phyloP scores from a whole-genome alignment of 2,797 vertebrate genomes.

The Spea hammondii region DNA sequence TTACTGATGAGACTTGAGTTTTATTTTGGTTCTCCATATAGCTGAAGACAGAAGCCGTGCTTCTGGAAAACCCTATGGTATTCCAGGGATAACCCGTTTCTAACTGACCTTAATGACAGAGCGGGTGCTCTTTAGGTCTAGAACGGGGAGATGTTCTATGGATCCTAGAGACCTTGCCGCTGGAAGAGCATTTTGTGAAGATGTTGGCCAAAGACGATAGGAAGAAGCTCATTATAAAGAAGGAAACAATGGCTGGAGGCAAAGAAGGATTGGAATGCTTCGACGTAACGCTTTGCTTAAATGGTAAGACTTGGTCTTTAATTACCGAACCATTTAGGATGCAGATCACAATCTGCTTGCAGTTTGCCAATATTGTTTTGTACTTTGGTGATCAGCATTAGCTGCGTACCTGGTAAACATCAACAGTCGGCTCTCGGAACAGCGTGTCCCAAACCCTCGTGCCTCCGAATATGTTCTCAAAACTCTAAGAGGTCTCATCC shows the following conservation, averaged over 20 bases:
- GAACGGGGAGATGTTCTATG: constrained; percentile 82
- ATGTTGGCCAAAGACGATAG: constrained; percentile 81
- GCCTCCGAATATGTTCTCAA: too few relatives aligned
- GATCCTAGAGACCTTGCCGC: constrained; percentile 75
- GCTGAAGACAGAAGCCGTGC: constrained; percentile 68
- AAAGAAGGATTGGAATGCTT: constrained; percentile 86
- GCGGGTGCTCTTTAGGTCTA: constrained; percentile 78
- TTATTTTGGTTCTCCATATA: constrained; percentile 68
- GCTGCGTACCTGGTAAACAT: too few relatives aligned
- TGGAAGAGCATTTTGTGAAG: constrained; percentile 82
- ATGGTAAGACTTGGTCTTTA: constrained; percentile 65
- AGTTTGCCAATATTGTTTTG: neutral
- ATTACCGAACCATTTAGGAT: neutral
- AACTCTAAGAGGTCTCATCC: too few relatives aligned
- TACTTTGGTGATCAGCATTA: too few relatives aligned
- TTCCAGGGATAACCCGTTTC: constrained; percentile 80
- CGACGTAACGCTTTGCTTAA: constrained; percentile 74
- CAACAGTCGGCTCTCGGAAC: too few relatives aligned
- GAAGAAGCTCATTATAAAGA: constrained; percentile 82
- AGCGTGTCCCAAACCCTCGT: too few relatives aligned
- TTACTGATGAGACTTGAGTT: too few relatives aligned
- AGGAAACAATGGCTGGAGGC: constrained; percentile 84
- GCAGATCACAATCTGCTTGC: neutral
- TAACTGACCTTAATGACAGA: constrained; percentile 62
- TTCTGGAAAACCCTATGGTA: constrained; percentile 63